Conservation (phyloP, 2,113 vertebrate species). For the Callipepla squamata region DNA sequence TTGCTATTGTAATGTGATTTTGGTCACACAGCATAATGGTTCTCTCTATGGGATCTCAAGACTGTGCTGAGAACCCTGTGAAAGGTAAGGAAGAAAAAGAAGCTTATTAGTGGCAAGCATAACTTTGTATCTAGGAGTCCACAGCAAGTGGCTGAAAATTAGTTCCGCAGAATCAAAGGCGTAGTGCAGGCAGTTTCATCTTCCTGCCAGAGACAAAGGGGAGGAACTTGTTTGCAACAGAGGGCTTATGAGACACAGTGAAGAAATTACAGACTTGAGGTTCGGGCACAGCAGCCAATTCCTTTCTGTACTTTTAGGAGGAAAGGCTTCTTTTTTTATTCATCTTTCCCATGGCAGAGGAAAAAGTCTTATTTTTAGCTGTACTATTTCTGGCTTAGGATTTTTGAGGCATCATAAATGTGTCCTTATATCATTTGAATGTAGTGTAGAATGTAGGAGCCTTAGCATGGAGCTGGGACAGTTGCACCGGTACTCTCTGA, state of each 20-base stretch:
- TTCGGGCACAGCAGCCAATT: neutral
- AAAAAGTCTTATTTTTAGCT: neutral
- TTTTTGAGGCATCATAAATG: neutral
- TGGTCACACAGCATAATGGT: neutral
- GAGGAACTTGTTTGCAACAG: neutral
- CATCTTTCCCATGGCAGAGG: neutral
- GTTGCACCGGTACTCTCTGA: neutral
- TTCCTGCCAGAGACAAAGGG: neutral
- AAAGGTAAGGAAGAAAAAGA: neutral
- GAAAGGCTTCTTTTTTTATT: neutral
- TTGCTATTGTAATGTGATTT: neutral
- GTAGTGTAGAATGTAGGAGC: fast-evolving
- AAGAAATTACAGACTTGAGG: neutral
- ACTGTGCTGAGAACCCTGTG: neutral
- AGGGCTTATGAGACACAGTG: neutral
- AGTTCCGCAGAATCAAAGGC: neutral
- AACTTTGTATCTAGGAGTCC: neutral
- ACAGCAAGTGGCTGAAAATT: neutral
- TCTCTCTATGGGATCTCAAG: neutral
- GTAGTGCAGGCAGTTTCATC: neutral
- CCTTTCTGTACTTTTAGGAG: neutral
- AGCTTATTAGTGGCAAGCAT: neutral
- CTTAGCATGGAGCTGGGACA: neutral
- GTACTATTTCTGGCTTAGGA: neutral
- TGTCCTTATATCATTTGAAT: neutral